These are phyloP conservation scores for Poecilia wingei DNA, from an alignment of 2,797 vertebrate species.

Conservation along the genomic window DNA sequence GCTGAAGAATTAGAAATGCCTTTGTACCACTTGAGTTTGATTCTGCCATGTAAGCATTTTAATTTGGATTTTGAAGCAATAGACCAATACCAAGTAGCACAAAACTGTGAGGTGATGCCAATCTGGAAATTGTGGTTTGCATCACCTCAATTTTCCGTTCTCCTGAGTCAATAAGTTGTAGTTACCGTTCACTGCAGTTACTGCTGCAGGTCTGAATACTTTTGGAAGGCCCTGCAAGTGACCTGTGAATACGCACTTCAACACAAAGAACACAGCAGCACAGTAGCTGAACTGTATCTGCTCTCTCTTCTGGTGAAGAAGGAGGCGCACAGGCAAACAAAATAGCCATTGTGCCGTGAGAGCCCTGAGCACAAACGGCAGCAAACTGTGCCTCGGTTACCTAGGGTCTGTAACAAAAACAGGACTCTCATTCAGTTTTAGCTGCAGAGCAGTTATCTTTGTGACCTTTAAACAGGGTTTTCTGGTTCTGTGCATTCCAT, in stretches of 20 bases:
- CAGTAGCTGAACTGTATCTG: conserved; percentile 40
- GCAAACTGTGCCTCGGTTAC: conserved; percentile 54
- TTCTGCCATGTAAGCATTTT: background rate
- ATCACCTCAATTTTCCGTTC: background rate
- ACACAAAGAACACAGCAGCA: conserved; percentile 4
- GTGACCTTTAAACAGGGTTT: conserved; percentile 56
- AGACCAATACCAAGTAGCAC: background rate
- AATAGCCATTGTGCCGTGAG: conserved; percentile 63
- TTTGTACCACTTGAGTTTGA: no score
- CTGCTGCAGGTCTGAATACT: background rate
- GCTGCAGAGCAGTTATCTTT: conserved; percentile 49
- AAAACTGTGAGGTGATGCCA: background rate
- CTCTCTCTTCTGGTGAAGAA: conserved; percentile 32
- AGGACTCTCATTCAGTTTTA: conserved; percentile 63
- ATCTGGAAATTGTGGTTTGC: background rate
- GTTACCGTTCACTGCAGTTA: background rate
- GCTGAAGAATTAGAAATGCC: background rate
- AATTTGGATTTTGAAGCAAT: background rate
- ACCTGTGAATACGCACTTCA: background rate
- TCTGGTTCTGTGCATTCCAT: conserved; percentile 56
- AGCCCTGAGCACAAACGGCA: conserved; percentile 55
- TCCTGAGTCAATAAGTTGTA: background rate
- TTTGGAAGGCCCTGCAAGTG: background rate
- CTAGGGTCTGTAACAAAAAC: conserved; percentile 49
- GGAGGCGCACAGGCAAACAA: conserved; percentile 65